Percentiles rank a stretch among this genome's conserved stretches.
These are phyloP conservation scores for Mormyrus proboscirostris DNA, from an alignment of 2,797 vertebrate species.

Conservation along the genomic window DNA sequence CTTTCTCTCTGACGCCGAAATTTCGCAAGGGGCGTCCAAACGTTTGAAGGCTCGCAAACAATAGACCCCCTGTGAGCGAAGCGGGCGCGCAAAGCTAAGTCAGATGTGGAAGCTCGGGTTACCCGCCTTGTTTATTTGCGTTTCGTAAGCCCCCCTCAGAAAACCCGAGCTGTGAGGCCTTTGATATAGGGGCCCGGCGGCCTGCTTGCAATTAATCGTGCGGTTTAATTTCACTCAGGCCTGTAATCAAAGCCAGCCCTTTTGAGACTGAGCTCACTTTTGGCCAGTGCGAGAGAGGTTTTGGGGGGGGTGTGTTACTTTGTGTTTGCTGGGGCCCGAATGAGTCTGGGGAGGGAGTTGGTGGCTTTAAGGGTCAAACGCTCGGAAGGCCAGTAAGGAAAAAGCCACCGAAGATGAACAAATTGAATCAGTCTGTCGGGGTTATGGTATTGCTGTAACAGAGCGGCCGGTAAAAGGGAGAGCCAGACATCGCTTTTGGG, in stretches of 20 bases:
- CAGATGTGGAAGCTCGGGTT: constrained; percentile 45
- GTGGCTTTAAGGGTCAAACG: neutral
- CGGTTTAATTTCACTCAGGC: constrained; percentile 37
- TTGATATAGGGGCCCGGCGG: constrained; percentile 38
- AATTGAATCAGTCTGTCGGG: neutral
- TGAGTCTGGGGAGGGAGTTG: neutral
- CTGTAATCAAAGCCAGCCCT: constrained; percentile 53
- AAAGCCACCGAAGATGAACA: constrained; percentile 18
- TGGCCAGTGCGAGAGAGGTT: constrained; percentile 4
- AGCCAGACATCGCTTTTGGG: neutral
- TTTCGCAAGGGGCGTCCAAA: constrained; percentile 28
- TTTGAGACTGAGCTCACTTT: constrained; percentile 10
- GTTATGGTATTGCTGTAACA: neutral
- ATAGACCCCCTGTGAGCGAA: constrained; percentile 30
- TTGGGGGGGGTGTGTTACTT: neutral
- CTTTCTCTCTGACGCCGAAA: constrained; percentile 19
- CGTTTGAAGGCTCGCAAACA: constrained; percentile 32
- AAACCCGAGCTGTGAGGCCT: constrained; percentile 35
- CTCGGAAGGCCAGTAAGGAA: neutral
- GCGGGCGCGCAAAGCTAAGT: constrained; percentile 40
- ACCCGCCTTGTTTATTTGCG: constrained; percentile 28
- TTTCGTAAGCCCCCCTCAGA: constrained; percentile 35
- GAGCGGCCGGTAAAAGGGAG: neutral
- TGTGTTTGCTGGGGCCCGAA: neutral
- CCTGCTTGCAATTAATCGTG: constrained; percentile 53